Conservation (phyloP, 2,797 vertebrate genomes). For the Rhinella marina region DNA sequence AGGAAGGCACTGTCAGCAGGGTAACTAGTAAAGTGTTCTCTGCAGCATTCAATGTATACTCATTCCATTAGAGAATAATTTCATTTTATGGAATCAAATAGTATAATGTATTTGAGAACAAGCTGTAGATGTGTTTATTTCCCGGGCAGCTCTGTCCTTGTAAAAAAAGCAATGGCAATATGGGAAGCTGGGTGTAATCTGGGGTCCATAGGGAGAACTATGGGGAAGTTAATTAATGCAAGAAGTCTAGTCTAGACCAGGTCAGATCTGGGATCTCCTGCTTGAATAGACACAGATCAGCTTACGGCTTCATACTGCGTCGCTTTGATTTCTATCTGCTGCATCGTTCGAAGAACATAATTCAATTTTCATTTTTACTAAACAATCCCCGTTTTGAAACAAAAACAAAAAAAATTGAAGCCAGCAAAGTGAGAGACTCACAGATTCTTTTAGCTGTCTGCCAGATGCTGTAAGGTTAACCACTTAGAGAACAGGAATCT, state of each 20-base stretch:
- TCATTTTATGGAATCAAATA: neutral
- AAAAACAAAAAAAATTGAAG: slow-evolving; percentile 58
- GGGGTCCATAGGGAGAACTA: slow-evolving; percentile 34
- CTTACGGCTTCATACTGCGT: slow-evolving; percentile 47
- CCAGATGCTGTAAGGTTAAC: slow-evolving; percentile 53
- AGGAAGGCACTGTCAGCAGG: neutral
- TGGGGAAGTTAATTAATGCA: slow-evolving; percentile 55
- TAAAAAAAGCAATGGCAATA: slow-evolving; percentile 10
- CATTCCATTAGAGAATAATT: slow-evolving; percentile 16
- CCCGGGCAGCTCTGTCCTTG: neutral
- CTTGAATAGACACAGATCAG: slow-evolving; percentile 56
- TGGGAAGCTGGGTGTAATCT: slow-evolving; percentile 43
- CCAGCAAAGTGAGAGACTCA: slow-evolving; percentile 31
- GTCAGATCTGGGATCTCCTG: slow-evolving; percentile 58
- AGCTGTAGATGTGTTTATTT: neutral
- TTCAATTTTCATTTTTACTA: slow-evolving; percentile 59
- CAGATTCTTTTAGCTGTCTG: slow-evolving; percentile 39
- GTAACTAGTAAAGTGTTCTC: neutral
- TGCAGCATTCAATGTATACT: neutral
- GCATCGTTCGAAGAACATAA: slow-evolving; percentile 57
- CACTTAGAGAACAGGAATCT: slow-evolving; percentile 17
- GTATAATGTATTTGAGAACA: neutral
- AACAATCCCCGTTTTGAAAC: slow-evolving; percentile 57
- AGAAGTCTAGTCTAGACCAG: slow-evolving; percentile 59
- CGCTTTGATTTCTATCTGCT: slow-evolving; percentile 60